Base-by-base conservation (phyloP, 2,113 vertebrate species). In the Crotophaga sulcirostris region DNA sequence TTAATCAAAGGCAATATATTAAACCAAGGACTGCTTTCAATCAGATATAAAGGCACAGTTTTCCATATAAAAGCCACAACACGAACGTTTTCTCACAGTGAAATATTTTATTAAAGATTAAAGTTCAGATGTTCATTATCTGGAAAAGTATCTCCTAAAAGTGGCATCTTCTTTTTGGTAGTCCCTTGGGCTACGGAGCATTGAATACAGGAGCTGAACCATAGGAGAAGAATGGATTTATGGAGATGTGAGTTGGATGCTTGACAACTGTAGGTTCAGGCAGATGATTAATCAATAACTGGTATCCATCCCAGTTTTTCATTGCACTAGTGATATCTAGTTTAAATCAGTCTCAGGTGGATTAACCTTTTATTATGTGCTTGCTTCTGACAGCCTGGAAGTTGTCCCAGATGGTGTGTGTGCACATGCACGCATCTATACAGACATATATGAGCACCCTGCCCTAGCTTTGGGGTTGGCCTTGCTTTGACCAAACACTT, bases 1-100 rank as follows among this genome's bases (percentile, higher is more conserved):
- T 81, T 89, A 45, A 93, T 87, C 89, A 90, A 89, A 92, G 33
- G 51, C 33, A 67, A n/a, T n/a, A n/a, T n/a, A n/a, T n/a, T n/a
- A n/a, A n/a, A 7, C 34, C 14, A 42, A 92, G 60, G 60, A 19
- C 1, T 1, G 18, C 34, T 89, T 89, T 78, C 84, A 78, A 13
- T 90, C 59, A 86, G 29, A 49, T 44, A 52, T 24, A 31, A 84
- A 92, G 34, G 59, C 51, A 49, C 45, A 56, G 38, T 47, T 82
- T 67, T 86, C 49, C 4, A 0, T 54, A 44, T 3, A 21, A 74
- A 34, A 84, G 13, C 60, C 34, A 6, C 0, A 1, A 54, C 64
- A 72, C 54, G 40, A 68, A 40, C 52, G 26, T 87, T 54, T 87
- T 66, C n/a, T 70, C 29, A 13, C 1, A n/a, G 49, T 70, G 44